Percentiles rank a stretch among this genome's conserved stretches.
Evolutionary conservation across 2,888 invertebrate genomes (phyloP).

Genomic region (Theretra japonica): DNA sequence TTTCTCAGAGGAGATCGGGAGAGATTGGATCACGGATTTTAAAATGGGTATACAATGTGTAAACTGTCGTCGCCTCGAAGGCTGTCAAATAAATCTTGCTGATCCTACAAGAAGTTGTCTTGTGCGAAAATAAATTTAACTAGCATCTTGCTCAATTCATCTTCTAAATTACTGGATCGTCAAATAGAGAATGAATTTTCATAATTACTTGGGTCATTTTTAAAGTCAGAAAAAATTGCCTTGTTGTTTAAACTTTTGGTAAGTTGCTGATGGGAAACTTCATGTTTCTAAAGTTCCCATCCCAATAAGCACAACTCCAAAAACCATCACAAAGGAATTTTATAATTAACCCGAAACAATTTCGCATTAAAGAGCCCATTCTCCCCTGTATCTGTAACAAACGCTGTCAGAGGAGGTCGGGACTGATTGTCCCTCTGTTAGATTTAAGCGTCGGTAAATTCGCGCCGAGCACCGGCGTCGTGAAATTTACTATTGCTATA

Average conservation of each 20-base stretch:
- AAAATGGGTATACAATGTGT: not conserved
- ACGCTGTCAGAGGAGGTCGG: constrained; percentile 17
- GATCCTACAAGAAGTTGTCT: too few relatives aligned
- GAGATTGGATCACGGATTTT: not conserved
- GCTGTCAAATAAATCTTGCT: too few relatives aligned
- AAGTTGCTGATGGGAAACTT: too few relatives aligned
- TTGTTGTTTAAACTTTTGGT: too few relatives aligned
- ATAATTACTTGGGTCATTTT: not conserved
- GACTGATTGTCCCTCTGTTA: constrained; percentile 47
- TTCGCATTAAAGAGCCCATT: constrained; percentile 1
- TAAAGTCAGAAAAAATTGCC: not conserved
- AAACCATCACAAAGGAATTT: constrained; percentile 5
- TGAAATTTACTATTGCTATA: constrained; percentile 42
- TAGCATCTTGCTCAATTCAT: too few relatives aligned
- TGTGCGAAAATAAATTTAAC: too few relatives aligned
- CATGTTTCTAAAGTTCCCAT: too few relatives aligned
- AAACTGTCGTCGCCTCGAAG: too few relatives aligned
- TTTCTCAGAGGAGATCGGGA: constrained; percentile 1
- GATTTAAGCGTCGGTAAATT: constrained; percentile 51
- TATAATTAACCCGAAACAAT: constrained; percentile 29
- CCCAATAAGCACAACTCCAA: not conserved
- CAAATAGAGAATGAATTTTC: too few relatives aligned
- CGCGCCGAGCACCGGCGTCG: constrained; percentile 36
- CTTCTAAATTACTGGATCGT: too few relatives aligned
- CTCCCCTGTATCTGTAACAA: constrained; percentile 23